Base-by-base conservation (phyloP, 2,113 vertebrate genomes). In the Trachemys scripta region DNA sequence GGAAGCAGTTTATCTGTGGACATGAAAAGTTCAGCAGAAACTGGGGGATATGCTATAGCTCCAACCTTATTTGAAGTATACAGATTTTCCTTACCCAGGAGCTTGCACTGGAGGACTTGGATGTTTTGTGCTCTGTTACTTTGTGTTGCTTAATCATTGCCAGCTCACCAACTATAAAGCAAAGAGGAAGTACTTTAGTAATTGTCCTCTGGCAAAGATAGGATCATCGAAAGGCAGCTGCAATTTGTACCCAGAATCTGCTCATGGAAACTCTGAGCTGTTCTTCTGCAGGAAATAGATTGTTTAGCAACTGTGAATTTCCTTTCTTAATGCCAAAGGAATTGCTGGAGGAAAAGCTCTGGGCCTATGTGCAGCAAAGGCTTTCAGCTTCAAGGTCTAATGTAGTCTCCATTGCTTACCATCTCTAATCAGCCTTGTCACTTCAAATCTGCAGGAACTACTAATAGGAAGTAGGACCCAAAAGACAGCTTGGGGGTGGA, bases 241-340 rank as follows among this genome's bases (percentile, higher is more conserved):
- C 50, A 62, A 72, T 92, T 69, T 81, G 10, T 69, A 84, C 8
- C 0, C 12, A 88, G 62, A 83, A 22, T 82, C 76, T 94, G 53
- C 82, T 1, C 12, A 79, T 90, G 72, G 53, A 65, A 56, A 91
- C 92, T 91, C 88, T 1, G 35, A 90, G 93, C 83, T 86, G 2
- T 84, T 92, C 80, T 79, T 91, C 92, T 82, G 45, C 92, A 91
- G 76, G 81, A 90, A 95, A 49, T 72, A 93, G 56, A 65, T 94
- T 96, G 87, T 96, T 65, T 95, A 80, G 88, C 81, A 96, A 87
- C 87, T 92, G 81, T n/a, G 80, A 81, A 91, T 92, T 96, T 92
- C 88, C 65, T 95, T 93, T 93, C 90, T 96, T 79, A 91, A 78
- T 89, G 96, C 89, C 88, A 85, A 91, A 85, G 45, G 90, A 53